These are phyloP conservation scores for Meriones unguiculatus DNA, from an alignment of 2,113 vertebrate genomes.

Conservation along the genomic window DNA sequence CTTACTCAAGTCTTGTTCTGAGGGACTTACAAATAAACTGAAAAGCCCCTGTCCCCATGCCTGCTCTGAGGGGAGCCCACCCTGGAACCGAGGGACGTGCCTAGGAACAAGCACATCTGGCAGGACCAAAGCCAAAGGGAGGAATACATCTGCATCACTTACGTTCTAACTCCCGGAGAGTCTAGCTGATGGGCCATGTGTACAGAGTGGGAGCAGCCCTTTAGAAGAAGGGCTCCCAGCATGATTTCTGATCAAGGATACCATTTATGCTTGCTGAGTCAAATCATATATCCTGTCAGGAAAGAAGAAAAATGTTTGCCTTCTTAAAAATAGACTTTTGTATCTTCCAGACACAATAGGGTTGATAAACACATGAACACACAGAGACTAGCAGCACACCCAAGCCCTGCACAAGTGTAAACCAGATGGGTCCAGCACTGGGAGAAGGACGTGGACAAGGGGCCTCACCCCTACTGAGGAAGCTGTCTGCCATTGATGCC, in stretches of 20 bases:
- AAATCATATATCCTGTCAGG: not conserved
- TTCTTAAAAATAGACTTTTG: not conserved
- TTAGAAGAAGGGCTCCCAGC: not conserved
- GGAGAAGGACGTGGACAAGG: not conserved
- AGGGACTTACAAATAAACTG: conserved; percentile 2
- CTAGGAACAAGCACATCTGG: not conserved
- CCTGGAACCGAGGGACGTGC: not conserved
- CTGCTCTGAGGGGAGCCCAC: not conserved
- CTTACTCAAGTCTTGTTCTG: not conserved
- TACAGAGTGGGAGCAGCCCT: not conserved
- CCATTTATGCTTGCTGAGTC: not conserved
- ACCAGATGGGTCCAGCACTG: not conserved
- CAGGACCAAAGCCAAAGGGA: not conserved
- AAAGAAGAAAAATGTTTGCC: not conserved
- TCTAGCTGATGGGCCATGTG: not conserved
- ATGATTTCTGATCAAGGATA: not conserved
- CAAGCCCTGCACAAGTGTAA: not conserved
- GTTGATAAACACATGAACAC: not conserved
- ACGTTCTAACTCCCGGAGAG: not conserved
- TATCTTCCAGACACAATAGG: not conserved
- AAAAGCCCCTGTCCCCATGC: not conserved
- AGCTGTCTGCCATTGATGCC: not conserved
- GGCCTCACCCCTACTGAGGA: not conserved
- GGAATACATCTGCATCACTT: not conserved
- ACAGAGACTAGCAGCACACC: not conserved